Evolutionary conservation across 2,888 invertebrate species (phyloP).

Genomic region (Cosmia trapezina): DNA sequence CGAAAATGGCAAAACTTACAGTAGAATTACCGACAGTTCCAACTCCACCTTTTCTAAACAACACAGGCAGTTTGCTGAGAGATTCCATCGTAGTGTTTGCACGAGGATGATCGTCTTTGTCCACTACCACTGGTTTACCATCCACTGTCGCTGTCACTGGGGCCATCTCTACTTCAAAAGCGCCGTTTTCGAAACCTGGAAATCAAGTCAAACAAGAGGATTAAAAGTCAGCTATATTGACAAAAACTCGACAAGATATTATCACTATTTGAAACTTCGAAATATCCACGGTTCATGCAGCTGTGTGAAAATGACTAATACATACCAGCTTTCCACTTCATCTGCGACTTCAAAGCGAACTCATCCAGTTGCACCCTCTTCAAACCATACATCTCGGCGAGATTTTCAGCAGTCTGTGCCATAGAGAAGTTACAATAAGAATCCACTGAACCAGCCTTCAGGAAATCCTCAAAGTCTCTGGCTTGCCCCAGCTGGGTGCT

Average conservation of each 20-base stretch:
- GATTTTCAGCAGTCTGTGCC: conserved; percentile 98
- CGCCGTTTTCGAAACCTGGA: conserved; percentile 34
- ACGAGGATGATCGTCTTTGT: conserved; percentile 97
- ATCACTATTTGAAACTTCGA: no score
- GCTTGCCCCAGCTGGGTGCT: conserved; percentile 95
- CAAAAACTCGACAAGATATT: no score
- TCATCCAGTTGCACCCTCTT: conserved; percentile 95
- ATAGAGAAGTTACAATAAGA: conserved; percentile 97
- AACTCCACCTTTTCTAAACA: conserved; percentile 97
- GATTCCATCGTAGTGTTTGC: conserved; percentile 95
- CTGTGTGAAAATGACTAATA: neutral
- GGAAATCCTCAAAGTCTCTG: conserved; percentile 94
- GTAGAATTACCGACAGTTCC: conserved; percentile 99
- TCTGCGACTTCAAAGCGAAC: conserved; percentile 96
- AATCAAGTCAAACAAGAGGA: neutral
- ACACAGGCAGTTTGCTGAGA: conserved; percentile 94
- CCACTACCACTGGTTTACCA: conserved; percentile 93
- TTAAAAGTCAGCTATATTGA: neutral
- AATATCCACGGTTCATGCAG: neutral
- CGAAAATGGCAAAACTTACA: conserved; percentile 82
- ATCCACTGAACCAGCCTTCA: conserved; percentile 94
- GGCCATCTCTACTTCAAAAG: conserved; percentile 92
- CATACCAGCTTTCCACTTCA: conserved; percentile 95
- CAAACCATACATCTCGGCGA: conserved; percentile 95
- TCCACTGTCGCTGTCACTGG: conserved; percentile 95